These are phyloP conservation scores for Oceanites oceanicus DNA, from an alignment of 2,113 vertebrate genomes.

Conservation along the genomic window DNA sequence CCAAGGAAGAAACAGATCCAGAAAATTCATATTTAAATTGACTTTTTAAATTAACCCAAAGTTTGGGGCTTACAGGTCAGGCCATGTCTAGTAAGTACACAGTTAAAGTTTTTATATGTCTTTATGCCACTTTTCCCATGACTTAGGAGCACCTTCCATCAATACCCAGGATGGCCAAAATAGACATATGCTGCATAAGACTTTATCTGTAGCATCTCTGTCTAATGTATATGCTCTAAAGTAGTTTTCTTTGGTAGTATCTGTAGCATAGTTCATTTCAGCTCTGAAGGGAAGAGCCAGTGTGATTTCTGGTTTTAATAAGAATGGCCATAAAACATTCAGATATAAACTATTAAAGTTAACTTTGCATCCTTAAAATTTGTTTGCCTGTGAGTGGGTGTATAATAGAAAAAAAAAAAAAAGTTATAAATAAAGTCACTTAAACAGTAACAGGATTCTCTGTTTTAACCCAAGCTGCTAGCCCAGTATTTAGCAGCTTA, in stretches of 20 bases:
- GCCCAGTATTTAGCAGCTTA: not conserved
- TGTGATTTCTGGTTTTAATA: not conserved
- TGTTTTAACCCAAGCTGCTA: not conserved
- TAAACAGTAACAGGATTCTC: not conserved
- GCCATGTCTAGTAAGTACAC: not conserved
- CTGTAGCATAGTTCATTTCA: not conserved
- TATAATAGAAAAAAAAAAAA: not conserved
- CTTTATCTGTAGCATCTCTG: not conserved
- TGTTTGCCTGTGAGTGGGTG: not conserved
- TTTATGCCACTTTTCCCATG: not conserved
- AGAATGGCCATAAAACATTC: not conserved
- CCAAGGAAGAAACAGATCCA: not conserved
- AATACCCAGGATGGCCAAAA: not conserved
- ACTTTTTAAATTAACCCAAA: not conserved
- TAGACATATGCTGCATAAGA: not conserved
- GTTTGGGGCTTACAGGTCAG: not conserved
- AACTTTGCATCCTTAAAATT: not conserved
- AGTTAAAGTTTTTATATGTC: not conserved
- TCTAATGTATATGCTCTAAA: not conserved
- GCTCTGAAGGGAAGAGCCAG: not conserved
- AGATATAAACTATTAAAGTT: not conserved
- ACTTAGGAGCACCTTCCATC: not conserved
- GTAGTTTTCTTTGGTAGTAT: not conserved
- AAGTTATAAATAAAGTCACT: not conserved
- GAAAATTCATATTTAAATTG: not conserved